phyloP scores from a whole-genome alignment of 2,113 vertebrate species.

The Perca fluviatilis region DNA sequence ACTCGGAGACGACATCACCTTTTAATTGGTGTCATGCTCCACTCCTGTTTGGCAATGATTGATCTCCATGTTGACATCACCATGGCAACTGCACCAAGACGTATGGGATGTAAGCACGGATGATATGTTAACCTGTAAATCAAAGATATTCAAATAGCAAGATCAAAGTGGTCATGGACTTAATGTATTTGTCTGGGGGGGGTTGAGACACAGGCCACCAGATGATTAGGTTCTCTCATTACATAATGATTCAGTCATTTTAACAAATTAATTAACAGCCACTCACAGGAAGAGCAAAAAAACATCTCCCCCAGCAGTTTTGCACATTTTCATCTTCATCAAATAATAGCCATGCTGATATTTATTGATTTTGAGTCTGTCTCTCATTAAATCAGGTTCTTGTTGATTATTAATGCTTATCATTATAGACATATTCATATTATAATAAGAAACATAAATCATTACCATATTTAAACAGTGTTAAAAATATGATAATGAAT shows the following conservation, averaged over 20 bases:
- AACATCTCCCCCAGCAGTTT: conserved; percentile 22
- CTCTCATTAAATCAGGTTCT: conserved; percentile 57
- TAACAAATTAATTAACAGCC: conserved; percentile 71
- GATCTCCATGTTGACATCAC: conserved; percentile 75
- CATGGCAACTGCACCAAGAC: conserved; percentile 66
- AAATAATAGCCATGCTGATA: conserved; percentile 42
- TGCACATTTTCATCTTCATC: conserved; percentile 48
- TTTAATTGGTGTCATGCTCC: conserved; percentile 84
- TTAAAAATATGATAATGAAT: conserved; percentile 57
- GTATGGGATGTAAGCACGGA: conserved; percentile 52
- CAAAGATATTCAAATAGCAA: conserved; percentile 70
- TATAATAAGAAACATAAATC: conserved; percentile 44
- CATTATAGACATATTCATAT: conserved; percentile 38
- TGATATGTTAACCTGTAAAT: conserved; percentile 71
- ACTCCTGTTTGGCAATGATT: conserved; percentile 80
- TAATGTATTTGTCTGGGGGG: conserved; percentile 70
- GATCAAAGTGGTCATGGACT: conserved; percentile 70
- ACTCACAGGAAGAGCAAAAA: conserved; percentile 43
- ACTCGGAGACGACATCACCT: conserved; percentile 81
- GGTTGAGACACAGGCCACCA: conserved; percentile 59
- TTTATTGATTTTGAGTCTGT: conserved; percentile 64
- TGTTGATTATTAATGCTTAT: conserved; percentile 49
- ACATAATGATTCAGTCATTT: conserved; percentile 77
- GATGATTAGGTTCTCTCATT: conserved; percentile 76
- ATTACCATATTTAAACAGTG: conserved; percentile 25